Base-by-base conservation (phyloP, 2,113 vertebrate species). In the Gobio gobio region DNA sequence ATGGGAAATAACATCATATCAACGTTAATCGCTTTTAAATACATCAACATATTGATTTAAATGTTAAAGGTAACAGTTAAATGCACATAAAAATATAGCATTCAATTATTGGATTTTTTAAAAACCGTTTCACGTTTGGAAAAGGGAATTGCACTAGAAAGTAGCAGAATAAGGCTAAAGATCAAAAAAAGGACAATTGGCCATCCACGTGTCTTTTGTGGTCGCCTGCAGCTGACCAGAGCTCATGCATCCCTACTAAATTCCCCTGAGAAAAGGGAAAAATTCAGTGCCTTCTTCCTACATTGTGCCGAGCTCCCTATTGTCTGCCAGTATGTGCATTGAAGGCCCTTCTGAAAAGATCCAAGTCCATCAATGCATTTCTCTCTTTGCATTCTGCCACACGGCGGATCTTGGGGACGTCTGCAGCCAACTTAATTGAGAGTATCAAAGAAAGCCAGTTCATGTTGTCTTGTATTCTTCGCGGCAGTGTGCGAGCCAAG, bases 271-370 rank as follows among this genome's bases (percentile, higher is more conserved):
- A 61, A 56, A 68, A 76, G 18, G 18, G 29, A 26, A 70, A 56
- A 24, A 45, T 83, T 18, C 20, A 13, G 80, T 24, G 5, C 36
- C 51, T 24, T 77, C 78, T 40, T 77, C 73, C 73, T 43, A 51
- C 77, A 78, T 64, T 59, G 43, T 40, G 20, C 18, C 8, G 47
- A 66, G 36, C 73, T 40, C 49, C 78, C 58, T 54, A 70, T 80
- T 83, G 70, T 78, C 70, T 59, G 59, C 70, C 59, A 82, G 56
- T 20, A 78, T 63, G 73, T 73, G 54, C 63, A 79, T n/a, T 82
- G 73, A 87, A 87, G 49, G 45, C 49, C 54, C 22, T 79, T 78
- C 79, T 89, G 56, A 87, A 87, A 87, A 84, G 79, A 85, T 75
- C 12, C 78, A 84, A 86, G 78, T 87, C 87, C 33, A 58, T 84